Evolutionary conservation across 2,797 vertebrate species (phyloP).

Genomic region (Rhodeus uyekii): DNA sequence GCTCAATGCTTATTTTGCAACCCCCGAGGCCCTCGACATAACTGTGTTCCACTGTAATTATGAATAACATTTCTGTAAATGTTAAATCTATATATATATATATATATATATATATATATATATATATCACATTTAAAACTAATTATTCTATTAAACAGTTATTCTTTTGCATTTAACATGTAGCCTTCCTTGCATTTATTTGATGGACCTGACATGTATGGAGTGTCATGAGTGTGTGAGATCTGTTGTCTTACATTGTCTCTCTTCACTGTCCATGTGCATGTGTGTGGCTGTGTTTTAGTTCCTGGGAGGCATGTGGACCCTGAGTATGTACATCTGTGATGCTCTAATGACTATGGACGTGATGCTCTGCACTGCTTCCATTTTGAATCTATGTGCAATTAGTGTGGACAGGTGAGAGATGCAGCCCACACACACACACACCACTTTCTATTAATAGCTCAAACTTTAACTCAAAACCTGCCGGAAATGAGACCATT

Average conservation of each 20-base stretch:
- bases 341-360: conserved; percentile 72
- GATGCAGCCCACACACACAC: not conserved
- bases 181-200: not conserved
- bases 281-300: conserved; percentile 39
- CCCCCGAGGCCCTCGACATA: no score
- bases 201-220: not conserved
- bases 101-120: not conserved
- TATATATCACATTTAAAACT: not conserved
- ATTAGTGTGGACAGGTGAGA: conserved; percentile 70
- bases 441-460: not conserved
- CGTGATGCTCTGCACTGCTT: conserved; percentile 70
- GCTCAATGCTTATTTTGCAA: no score
- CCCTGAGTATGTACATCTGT: conserved; percentile 67
- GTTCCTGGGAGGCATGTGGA: conserved; percentile 71
- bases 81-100: no score
- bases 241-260: not conserved
- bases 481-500: not conserved
- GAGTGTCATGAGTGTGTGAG: conserved; percentile 2
- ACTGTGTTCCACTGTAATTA: no score
- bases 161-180: not conserved
- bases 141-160: not conserved
- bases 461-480: not conserved
- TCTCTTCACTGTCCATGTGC: not conserved
- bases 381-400: conserved; percentile 70
- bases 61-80: no score